Percentiles rank a stretch among this genome's conserved stretches.
Evolutionary conservation across 2,113 vertebrate species (phyloP).

Genomic region (Thalassoma bifasciatum): DNA sequence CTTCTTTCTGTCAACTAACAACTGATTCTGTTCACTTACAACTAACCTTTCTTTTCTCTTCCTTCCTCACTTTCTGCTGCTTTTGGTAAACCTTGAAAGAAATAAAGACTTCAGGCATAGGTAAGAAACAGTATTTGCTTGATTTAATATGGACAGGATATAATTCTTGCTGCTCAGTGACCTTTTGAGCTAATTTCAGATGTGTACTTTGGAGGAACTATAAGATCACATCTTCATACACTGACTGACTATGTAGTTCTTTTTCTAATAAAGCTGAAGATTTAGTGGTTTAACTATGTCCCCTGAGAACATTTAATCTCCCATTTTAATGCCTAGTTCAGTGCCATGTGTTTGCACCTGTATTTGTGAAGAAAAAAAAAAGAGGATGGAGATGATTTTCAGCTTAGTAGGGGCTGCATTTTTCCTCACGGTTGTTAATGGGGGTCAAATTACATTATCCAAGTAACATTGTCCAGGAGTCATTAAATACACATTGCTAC

Average conservation of each 20-base stretch:
- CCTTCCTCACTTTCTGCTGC: constrained; percentile 73
- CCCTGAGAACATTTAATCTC: constrained; percentile 16
- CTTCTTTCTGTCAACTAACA: constrained; percentile 52
- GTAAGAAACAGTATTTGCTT: constrained; percentile 85
- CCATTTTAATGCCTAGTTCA: not conserved
- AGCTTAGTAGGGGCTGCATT: constrained; percentile 1
- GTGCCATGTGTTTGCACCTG: not conserved
- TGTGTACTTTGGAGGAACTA: not conserved
- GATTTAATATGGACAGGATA: not conserved
- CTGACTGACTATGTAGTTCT: not conserved
- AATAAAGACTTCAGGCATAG: constrained; percentile 99
- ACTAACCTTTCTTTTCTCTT: constrained; percentile 69
- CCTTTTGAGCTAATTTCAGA: constrained; percentile 23
- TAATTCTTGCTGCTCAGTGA: not conserved
- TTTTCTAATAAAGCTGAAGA: constrained; percentile 7
- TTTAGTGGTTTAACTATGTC: constrained; percentile 5
- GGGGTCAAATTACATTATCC: not conserved
- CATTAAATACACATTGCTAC: not conserved
- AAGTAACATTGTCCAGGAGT: not conserved
- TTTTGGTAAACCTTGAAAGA: constrained; percentile 90
- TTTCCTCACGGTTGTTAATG: not conserved
- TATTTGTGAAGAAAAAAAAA: constrained; percentile 20
- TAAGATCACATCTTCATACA: constrained; percentile 15
- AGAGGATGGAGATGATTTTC: not conserved
- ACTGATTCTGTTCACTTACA: constrained; percentile 57